phyloP scores from a whole-genome alignment of 2,113 vertebrate species.

The Carollia perspicillata region DNA sequence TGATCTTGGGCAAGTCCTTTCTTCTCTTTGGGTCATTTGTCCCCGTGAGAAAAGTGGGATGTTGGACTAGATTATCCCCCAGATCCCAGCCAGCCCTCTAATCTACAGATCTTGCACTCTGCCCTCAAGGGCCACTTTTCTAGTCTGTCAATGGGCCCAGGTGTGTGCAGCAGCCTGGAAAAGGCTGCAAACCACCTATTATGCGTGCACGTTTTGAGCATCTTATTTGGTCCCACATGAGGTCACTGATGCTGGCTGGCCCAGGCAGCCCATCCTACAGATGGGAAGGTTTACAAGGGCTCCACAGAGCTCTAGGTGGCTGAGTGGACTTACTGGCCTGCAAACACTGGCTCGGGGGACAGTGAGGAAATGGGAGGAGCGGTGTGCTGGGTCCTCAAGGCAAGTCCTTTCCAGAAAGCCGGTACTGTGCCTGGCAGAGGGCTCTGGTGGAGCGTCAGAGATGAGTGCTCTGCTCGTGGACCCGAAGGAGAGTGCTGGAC shows the following conservation, averaged over 20 bases:
- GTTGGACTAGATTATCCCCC: not conserved
- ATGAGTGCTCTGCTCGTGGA: accelerated
- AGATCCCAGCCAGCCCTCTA: not conserved
- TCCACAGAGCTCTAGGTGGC: not conserved
- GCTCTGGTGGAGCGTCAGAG: not conserved
- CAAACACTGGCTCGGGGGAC: not conserved
- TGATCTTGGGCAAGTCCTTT: not conserved
- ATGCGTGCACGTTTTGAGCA: accelerated
- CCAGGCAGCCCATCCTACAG: not conserved
- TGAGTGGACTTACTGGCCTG: not conserved
- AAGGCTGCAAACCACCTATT: not conserved
- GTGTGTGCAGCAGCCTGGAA: not conserved
- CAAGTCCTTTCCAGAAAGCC: not conserved
- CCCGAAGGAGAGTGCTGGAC: not conserved
- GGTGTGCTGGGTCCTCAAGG: not conserved
- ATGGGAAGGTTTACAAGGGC: not conserved
- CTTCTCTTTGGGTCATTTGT: not conserved
- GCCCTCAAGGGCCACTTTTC: not conserved
- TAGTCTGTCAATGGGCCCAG: not conserved
- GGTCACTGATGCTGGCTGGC: not conserved
- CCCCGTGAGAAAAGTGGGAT: not conserved
- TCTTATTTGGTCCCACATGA: not conserved
- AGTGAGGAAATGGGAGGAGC: not conserved
- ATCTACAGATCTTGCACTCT: not conserved
- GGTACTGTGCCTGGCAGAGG: not conserved